Evolutionary conservation across 2,113 vertebrate species (phyloP).

Genomic region (Zapornia atra): DNA sequence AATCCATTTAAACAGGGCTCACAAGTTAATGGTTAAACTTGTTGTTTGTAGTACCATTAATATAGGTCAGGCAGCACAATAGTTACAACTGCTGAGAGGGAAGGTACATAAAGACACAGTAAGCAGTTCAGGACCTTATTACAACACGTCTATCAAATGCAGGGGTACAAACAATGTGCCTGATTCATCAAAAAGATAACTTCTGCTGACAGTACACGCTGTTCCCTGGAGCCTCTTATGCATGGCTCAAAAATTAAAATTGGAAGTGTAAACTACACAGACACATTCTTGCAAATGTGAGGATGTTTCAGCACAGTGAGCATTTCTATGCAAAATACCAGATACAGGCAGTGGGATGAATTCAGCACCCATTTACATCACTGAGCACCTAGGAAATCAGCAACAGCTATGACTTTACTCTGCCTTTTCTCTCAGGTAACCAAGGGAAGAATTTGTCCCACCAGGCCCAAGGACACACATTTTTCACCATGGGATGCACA

Average conservation of each 20-base stretch:
- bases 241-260: conserved; percentile 63
- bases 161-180: conserved; percentile 81
- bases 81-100: conserved; percentile 76
- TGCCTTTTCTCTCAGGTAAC: background rate
- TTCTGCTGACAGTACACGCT: conserved; percentile 50
- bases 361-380: conserved; percentile 21
- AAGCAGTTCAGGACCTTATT: conserved; percentile 81
- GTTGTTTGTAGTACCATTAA: conserved; percentile 82
- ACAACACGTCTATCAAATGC: conserved; percentile 78
- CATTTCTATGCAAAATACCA: conserved; percentile 15
- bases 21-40: conserved; percentile 86
- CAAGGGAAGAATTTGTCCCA: conserved; percentile 10
- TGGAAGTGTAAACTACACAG: conserved; percentile 42
- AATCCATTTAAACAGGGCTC: conserved; percentile 75
- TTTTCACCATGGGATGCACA: conserved; percentile 6
- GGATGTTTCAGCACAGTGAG: conserved; percentile 22
- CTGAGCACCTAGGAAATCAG: background rate
- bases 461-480: conserved; percentile 4
- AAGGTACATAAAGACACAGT: conserved; percentile 79
- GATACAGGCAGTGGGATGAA: background rate
- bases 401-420: background rate
- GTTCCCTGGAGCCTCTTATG: conserved; percentile 57
- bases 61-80: conserved; percentile 78
- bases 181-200: conserved; percentile 76
- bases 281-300: conserved; percentile 41